These are phyloP conservation scores for Chaetops frenatus DNA, from an alignment of 2,113 vertebrate genomes.

Conservation along the genomic window DNA sequence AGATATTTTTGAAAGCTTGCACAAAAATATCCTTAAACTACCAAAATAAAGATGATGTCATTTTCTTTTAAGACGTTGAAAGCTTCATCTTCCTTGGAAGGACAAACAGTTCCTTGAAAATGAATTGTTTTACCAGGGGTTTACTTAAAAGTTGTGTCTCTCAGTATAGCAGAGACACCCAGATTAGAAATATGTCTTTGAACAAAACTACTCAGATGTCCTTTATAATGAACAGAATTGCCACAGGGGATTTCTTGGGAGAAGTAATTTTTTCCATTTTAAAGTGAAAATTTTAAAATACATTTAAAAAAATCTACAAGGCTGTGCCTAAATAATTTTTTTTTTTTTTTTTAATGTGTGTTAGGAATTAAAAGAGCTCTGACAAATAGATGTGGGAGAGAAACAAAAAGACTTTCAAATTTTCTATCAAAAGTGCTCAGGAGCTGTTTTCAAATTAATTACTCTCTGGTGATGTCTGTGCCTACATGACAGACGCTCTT, in stretches of 20 bases:
- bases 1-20: not conserved
- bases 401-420: not conserved
- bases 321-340: not conserved
- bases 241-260: not conserved
- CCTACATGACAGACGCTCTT: not conserved
- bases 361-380: not conserved
- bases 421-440: not conserved
- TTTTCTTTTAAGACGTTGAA: not conserved
- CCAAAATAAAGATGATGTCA: not conserved
- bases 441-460: not conserved
- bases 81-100: not conserved
- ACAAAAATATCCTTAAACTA: not conserved
- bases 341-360: not conserved
- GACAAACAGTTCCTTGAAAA: not conserved
- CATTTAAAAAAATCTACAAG: not conserved
- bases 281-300: not conserved
- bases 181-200: not conserved
- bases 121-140: not conserved
- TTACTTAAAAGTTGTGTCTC: not conserved
- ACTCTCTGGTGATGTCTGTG: not conserved
- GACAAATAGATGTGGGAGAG: not conserved
- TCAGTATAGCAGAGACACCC: not conserved
- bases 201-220: not conserved
- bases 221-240: not conserved
- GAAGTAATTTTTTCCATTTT: not conserved